These are phyloP conservation scores for Ranitomeya imitator DNA, from an alignment of 2,113 vertebrate species.

Conservation along the genomic window DNA sequence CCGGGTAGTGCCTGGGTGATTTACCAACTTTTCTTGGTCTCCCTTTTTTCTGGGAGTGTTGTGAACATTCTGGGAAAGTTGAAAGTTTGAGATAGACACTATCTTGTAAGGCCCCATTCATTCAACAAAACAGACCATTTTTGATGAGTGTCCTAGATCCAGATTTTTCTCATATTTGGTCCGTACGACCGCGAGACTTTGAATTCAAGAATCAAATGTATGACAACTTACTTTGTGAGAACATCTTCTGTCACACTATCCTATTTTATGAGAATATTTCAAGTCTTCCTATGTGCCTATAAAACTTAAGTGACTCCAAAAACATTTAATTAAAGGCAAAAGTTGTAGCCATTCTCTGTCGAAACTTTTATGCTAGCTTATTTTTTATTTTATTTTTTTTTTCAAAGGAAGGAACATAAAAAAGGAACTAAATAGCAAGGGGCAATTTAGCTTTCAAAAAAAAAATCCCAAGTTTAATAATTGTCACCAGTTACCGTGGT, in stretches of 20 bases:
- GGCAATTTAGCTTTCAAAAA: conserved; percentile 30
- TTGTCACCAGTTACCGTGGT: conserved; percentile 41
- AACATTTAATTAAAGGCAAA: background rate
- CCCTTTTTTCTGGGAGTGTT: no score
- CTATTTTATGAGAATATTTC: background rate
- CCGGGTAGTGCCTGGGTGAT: no score
- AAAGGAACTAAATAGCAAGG: conserved; percentile 29
- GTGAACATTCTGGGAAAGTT: no score
- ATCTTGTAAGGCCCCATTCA: no score
- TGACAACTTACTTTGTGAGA: background rate
- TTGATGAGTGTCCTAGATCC: no score
- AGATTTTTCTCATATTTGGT: no score
- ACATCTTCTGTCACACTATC: background rate
- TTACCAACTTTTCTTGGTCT: no score
- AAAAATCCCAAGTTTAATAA: conserved; percentile 41
- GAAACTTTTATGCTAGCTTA: background rate
- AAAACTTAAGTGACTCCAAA: background rate
- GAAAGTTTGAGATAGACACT: no score
- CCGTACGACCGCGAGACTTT: no score
- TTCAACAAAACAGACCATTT: no score
- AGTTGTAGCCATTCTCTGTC: background rate
- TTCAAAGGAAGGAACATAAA: conserved; percentile 15
- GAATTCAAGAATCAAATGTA: background rate
- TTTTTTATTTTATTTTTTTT: conserved; percentile 7
- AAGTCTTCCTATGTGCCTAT: background rate